Percentiles rank a stretch among this genome's conserved stretches.
These are phyloP conservation scores for Trochalopteron elliotii DNA, from an alignment of 2,113 vertebrate species.

Conservation along the genomic window DNA sequence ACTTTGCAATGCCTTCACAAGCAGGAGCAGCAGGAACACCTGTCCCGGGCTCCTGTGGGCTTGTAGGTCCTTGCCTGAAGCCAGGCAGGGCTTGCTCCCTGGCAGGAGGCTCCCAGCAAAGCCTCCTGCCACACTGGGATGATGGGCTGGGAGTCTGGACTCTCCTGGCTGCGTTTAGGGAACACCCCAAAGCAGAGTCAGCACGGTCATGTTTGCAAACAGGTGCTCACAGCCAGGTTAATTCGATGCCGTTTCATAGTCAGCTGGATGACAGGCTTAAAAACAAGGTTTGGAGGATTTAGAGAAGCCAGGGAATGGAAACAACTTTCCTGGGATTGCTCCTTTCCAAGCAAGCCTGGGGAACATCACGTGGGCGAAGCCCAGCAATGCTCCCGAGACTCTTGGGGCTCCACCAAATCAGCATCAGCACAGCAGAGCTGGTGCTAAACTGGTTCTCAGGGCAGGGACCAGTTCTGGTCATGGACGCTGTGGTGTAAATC, in stretches of 20 bases:
- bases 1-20: not conserved
- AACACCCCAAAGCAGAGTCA: not conserved
- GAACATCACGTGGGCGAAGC: not conserved
- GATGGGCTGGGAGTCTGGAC: not conserved
- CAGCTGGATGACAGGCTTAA: not conserved
- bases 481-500: not conserved
- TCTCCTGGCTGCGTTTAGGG: fast-evolving
- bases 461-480: not conserved
- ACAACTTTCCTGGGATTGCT: not conserved
- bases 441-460: too few relatives aligned
- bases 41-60: not conserved
- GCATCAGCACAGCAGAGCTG: not conserved
- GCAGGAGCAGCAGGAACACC: not conserved
- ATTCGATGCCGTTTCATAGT: not conserved
- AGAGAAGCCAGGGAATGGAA: not conserved
- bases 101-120: constrained; percentile 10
- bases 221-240: constrained; percentile 2
- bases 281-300: not conserved
- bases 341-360: fast-evolving
- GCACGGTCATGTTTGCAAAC: not conserved
- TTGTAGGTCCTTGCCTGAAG: not conserved
- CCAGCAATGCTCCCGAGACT: fast-evolving
- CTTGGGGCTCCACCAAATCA: too few relatives aligned
- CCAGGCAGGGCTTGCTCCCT: not conserved
- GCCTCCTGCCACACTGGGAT: not conserved